These are phyloP conservation scores for Odontomyia ornata DNA, from an alignment of 2,888 invertebrate species.

Conservation along the genomic window DNA sequence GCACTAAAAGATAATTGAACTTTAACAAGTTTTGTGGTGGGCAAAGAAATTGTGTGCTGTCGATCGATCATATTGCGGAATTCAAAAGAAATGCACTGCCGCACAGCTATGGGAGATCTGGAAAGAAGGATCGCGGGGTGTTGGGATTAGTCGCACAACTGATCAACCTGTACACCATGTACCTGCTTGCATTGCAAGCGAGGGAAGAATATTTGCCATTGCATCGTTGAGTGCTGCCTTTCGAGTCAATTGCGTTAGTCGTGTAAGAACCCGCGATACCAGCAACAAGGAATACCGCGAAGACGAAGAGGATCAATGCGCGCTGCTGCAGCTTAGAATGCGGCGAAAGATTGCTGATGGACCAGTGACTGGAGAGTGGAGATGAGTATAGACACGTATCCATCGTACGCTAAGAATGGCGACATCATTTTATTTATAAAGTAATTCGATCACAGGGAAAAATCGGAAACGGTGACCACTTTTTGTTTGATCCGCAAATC, in stretches of 20 bases:
- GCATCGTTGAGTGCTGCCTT: neutral
- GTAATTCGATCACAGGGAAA: conserved; percentile 39
- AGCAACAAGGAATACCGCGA: neutral
- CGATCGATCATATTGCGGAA: conserved; percentile 42
- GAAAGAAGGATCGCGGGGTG: neutral
- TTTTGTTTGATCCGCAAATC: conserved; percentile 44
- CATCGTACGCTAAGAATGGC: conserved; percentile 9
- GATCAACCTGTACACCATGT: conserved; percentile 20
- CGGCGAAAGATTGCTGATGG: neutral
- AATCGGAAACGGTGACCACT: conserved; percentile 50
- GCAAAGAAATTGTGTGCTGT: conserved; percentile 38
- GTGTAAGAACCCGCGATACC: neutral
- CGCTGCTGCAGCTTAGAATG: neutral
- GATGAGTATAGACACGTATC: neutral
- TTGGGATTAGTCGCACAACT: neutral
- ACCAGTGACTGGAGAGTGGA: neutral
- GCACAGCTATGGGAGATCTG: neutral
- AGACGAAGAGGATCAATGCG: neutral
- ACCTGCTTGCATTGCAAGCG: neutral
- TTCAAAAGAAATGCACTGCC: conserved; percentile 20
- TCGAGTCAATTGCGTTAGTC: neutral
- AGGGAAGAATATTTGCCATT: neutral
- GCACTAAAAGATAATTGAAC: conserved; percentile 47
- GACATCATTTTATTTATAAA: conserved; percentile 43
- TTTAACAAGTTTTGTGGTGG: conserved; percentile 47